A percentile compares a stretch with the other conserved stretches of the same genome.
Evolutionary conservation across 1,140 invertebrate genomes (phyloP).

Genomic region (Asbolus verrucosus): DNA sequence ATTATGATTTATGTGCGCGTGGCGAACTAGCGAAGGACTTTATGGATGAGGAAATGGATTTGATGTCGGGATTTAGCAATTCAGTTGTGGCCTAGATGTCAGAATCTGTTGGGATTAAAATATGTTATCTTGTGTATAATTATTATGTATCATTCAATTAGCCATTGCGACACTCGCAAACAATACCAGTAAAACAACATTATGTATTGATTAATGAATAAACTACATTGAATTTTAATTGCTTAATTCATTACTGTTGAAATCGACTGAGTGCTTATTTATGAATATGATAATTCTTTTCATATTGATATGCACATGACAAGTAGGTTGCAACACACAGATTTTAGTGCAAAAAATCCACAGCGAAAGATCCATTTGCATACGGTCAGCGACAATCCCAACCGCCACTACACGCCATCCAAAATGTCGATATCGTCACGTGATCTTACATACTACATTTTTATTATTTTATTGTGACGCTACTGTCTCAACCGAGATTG

Average conservation of each 20-base stretch:
- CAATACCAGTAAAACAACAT: constrained; percentile 27
- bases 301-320: constrained; percentile 27
- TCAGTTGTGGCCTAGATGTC: constrained; percentile 27
- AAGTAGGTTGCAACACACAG: constrained; percentile 24
- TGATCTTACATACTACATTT: too few relatives aligned
- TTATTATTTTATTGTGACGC: too few relatives aligned
- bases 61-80: constrained; percentile 23
- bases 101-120: constrained; percentile 16
- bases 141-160: constrained; percentile 23
- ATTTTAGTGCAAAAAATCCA: constrained; percentile 17
- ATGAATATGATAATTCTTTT: constrained; percentile 32
- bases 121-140: constrained; percentile 16
- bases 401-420: too few relatives aligned
- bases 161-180: constrained; percentile 4
- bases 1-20: constrained; percentile 19
- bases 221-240: constrained; percentile 30
- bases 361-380: constrained; percentile 9
- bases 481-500: too few relatives aligned
- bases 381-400: not conserved
- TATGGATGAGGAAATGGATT: constrained; percentile 35
- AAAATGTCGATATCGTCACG: too few relatives aligned
- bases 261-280: constrained; percentile 10
- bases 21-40: constrained; percentile 27
- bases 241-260: constrained; percentile 29
- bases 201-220: constrained; percentile 29